These are phyloP conservation scores for Bos indicus DNA, from an alignment of 2,113 vertebrate genomes.

Conservation along the genomic window DNA sequence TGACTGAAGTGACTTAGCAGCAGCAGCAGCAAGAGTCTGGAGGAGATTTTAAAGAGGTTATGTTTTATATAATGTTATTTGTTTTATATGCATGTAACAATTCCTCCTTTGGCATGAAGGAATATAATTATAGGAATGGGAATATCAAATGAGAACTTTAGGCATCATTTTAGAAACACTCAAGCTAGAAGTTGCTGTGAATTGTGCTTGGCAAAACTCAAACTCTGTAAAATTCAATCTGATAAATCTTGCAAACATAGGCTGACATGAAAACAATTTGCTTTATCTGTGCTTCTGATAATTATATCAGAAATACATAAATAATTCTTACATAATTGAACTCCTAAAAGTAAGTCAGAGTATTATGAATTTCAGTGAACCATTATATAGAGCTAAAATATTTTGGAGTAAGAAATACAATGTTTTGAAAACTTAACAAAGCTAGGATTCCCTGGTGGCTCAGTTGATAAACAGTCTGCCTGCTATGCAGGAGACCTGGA, in stretches of 20 bases:
- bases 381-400: not conserved
- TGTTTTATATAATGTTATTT: not conserved
- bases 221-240: not conserved
- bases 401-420: not conserved
- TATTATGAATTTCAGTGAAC: not conserved
- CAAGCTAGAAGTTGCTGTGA: not conserved
- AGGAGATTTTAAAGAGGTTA: not conserved
- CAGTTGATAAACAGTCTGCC: not conserved
- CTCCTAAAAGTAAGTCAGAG: not conserved
- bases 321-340: not conserved
- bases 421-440: not conserved
- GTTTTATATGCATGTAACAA: not conserved
- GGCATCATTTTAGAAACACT: not conserved
- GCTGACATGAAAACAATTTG: not conserved
- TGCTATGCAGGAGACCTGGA: not conserved
- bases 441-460: not conserved
- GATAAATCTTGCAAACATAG: not conserved
- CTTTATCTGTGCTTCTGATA: not conserved
- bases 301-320: not conserved
- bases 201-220: not conserved
- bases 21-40: not conserved
- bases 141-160: not conserved
- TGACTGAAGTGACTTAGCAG: no score
- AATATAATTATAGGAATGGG: not conserved
- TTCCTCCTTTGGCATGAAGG: not conserved